A percentile compares a stretch with the other conserved stretches of the same genome.
Conservation (phyloP, 2,888 invertebrate species). For the Notocelia uddmanniana region DNA sequence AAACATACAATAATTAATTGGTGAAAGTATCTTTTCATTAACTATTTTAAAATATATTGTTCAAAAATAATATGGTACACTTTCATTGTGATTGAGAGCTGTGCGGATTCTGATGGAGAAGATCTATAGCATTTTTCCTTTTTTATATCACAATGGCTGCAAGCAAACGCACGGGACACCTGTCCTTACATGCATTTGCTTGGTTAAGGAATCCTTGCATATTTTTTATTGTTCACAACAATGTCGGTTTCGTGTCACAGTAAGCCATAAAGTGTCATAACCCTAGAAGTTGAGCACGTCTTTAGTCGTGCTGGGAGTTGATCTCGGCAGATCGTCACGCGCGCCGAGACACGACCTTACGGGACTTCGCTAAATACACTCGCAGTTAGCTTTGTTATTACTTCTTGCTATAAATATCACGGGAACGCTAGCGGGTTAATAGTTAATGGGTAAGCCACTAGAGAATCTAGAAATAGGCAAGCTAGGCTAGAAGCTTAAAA, state of each 20-base stretch:
- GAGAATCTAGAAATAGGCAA: neutral
- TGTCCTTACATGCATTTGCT: no score
- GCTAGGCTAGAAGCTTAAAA: no score
- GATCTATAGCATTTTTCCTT: no score
- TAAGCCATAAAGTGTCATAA: neutral
- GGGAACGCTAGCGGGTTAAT: neutral
- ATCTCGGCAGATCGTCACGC: conserved; percentile 10
- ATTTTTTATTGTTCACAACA: neutral
- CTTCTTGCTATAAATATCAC: neutral
- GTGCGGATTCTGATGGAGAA: no score
- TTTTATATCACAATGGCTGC: neutral
- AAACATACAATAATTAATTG: neutral
- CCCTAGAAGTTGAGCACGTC: neutral
- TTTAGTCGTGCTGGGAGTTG: conserved; percentile 1
- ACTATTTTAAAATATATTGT: no score
- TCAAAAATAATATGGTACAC: no score
- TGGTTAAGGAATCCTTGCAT: neutral
- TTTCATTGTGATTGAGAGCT: no score
- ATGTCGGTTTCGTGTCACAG: neutral
- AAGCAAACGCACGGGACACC: neutral
- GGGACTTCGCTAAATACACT: conserved; percentile 19
- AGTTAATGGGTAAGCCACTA: no score
- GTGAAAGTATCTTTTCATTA: no score
- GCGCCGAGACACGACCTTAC: conserved; percentile 27
- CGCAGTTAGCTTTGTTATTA: neutral